A percentile compares a stretch with the other conserved stretches of the same genome.
These are phyloP conservation scores for human (Homo sapiens) DNA, from an alignment of 2,113 vertebrate genomes.

Conservation along the genomic window GRCh38 chr12:85123501-85124000, in stretches of 20 bases:
- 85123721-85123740: slow-evolving; percentile 73
- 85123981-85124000: not conserved
- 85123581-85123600: slow-evolving; percentile 9
- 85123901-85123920: not conserved
- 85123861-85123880: slow-evolving; percentile 29
- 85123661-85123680: slow-evolving; percentile 73
- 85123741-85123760: slow-evolving; percentile 51
- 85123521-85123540: slow-evolving; percentile 20
- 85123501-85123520: not conserved
- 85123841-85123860: slow-evolving; percentile 53
- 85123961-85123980: slow-evolving; percentile 17
- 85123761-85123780: slow-evolving; percentile 49
- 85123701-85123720: slow-evolving; percentile 60
- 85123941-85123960: not conserved
- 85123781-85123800: slow-evolving; percentile 60
- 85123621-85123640: slow-evolving; percentile 65
- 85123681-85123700: slow-evolving; percentile 61
- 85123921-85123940: slow-evolving; percentile 26
- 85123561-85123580: slow-evolving; percentile 57
- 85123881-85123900: slow-evolving; percentile 44
- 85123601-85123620: slow-evolving; percentile 56
- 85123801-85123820: slow-evolving; percentile 60
- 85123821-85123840: slow-evolving; percentile 54
- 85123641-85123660: slow-evolving; percentile 63
- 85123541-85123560: slow-evolving; percentile 7